These are phyloP conservation scores for Drosophila antonietae DNA, from an alignment of 2,888 invertebrate genomes.

Conservation along the genomic window DNA sequence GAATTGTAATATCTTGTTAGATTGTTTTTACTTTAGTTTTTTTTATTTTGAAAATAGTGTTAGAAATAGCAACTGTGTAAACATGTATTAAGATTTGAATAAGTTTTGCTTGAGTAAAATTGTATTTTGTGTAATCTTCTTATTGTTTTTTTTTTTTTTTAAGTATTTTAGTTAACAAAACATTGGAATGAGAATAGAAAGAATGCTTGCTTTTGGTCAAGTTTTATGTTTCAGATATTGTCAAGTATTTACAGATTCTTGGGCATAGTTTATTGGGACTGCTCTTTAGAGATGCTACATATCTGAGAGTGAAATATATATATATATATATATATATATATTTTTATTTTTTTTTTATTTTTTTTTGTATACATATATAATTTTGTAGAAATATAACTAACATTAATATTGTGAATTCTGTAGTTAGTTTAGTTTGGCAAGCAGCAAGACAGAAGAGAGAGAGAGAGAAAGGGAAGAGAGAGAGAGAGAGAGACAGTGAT, in stretches of 20 bases:
- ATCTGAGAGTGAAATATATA: slow-evolving; percentile 1
- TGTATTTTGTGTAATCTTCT: neutral
- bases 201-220: slow-evolving; percentile 24
- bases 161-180: neutral
- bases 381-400: slow-evolving; percentile 12
- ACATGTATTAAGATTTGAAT: slow-evolving; percentile 5
- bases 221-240: slow-evolving; percentile 38
- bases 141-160: neutral
- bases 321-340: slow-evolving; percentile 1
- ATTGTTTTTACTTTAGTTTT: neutral
- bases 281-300: neutral
- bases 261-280: slow-evolving; percentile 12
- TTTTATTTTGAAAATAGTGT: too few relatives aligned
- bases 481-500: neutral
- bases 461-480: neutral
- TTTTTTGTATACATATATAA: neutral
- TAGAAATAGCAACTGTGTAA: slow-evolving; percentile 14
- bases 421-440: neutral
- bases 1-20: neutral
- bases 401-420: slow-evolving; percentile 7
- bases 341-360: too few relatives aligned
- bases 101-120: slow-evolving; percentile 11
- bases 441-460: neutral
- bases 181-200: neutral
- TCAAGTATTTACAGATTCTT: slow-evolving; percentile 32